A percentile compares a stretch with the other conserved stretches of the same genome.
phyloP scores from a whole-genome alignment of 1,140 invertebrate species.

The Acromyrmex heyeri region DNA sequence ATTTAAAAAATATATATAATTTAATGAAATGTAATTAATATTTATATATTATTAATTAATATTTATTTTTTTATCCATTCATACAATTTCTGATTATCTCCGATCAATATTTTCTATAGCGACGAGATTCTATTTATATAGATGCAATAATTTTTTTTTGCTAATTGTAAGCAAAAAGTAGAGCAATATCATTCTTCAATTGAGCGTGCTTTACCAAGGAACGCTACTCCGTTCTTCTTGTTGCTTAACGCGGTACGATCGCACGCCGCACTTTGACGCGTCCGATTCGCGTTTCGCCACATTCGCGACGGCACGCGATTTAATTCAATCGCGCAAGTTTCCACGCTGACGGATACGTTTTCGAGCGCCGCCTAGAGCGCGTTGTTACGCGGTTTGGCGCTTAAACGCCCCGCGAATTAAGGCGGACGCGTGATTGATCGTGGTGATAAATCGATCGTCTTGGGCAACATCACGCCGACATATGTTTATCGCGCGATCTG shows the following conservation, averaged over 20 bases:
- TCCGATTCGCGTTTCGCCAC: conserved; percentile 17
- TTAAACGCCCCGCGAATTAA: conserved; percentile 44
- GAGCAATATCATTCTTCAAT: neutral
- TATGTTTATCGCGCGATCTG: conserved; percentile 63
- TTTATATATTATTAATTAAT: neutral
- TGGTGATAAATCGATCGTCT: conserved; percentile 62
- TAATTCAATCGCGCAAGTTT: conserved; percentile 39
- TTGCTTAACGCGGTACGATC: neutral
- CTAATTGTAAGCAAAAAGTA: neutral
- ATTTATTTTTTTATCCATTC: neutral
- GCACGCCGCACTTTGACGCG: neutral
- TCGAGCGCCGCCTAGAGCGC: conserved; percentile 32
- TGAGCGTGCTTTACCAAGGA: neutral
- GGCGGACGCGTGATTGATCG: conserved; percentile 58
- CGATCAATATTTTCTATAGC: neutral
- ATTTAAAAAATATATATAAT: neutral
- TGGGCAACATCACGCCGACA: conserved; percentile 57
- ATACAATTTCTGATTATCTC: neutral
- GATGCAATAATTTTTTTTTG: neutral
- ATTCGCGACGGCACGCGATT: neutral
- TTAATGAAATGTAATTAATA: neutral
- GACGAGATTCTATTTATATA: neutral
- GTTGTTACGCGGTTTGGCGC: conserved; percentile 43
- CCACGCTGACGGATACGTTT: conserved; percentile 34
- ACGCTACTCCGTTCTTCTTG: neutral